Evolutionary conservation across 2,888 invertebrate species (phyloP), one percentile per base, ranked within the genome.

Genomic region (Latrodectus elegans): DNA sequence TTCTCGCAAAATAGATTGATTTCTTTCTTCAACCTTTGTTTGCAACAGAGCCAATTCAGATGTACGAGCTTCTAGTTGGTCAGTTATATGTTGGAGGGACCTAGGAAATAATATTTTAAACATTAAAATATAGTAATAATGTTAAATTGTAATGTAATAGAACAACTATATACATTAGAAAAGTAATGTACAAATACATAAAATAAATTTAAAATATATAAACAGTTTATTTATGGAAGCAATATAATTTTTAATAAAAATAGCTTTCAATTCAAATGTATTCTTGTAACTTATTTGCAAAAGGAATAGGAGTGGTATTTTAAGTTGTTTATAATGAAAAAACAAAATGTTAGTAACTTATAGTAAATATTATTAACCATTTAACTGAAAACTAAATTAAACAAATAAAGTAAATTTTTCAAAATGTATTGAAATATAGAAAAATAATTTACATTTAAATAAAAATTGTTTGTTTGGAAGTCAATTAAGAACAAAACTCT

Each of bases 11-110:
- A 74, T 78, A 11, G 70, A 38, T 72, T 89, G 84, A 71, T 77
- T 84, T 70, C 71, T 80, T 49, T 79, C 84, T 71, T 89, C 89
- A 3, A 89, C 64, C 74, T 77, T 89, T 12, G n/a, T 17, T 71
- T 89, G 88, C 55, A 89, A 80, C 8, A 70, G 68, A 71, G 83
- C 83, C n/a, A 89, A 38, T 70, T 88, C 87, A 64, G 75, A 22
- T n/a, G 89, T 68, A 64, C 88, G 84, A 8, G 84, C 84, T 82
- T 88, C 86, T 78, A 89, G 75, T 10, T 88, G 84, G 15, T 89
- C 89, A 52, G 82, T 78, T 49, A 89, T 53, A 74, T 77, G 22
- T 74, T 88, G 89, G 8, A 89, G 60, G 9, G 89, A 84, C 26
- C 89, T 89, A 72, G 60, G 49, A 52, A 17, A 72, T 55, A 22